Conservation (phyloP, 2,888 invertebrate genomes). For the Eugnorisma glareosa region DNA sequence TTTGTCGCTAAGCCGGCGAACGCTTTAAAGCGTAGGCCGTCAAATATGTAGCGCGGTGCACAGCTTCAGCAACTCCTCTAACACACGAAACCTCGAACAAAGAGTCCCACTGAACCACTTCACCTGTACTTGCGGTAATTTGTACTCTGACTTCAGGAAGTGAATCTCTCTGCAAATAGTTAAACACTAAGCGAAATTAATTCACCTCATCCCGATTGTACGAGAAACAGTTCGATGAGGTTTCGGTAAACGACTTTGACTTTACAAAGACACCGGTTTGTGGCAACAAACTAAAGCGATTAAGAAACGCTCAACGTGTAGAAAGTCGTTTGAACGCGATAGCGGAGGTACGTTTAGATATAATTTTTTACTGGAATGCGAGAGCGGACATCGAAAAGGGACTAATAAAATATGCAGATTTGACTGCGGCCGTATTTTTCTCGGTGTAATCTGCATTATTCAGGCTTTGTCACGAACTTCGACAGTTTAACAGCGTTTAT, state of each 20-base stretch:
- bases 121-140: conserved; percentile 75
- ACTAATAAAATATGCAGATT: conserved; percentile 91
- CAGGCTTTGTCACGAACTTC: conserved; percentile 91
- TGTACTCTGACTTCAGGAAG: conserved; percentile 77
- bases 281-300: conserved; percentile 64
- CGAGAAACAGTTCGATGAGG: conserved; percentile 64
- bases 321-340: conserved; percentile 62
- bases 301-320: conserved; percentile 60
- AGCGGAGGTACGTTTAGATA: conserved; percentile 68
- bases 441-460: conserved; percentile 91
- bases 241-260: conserved; percentile 59
- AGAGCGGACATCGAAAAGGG: conserved; percentile 84
- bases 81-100: conserved; percentile 73
- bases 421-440: conserved; percentile 90
- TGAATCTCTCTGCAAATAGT: conserved; percentile 73
- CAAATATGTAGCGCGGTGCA: conserved; percentile 75
- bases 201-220: conserved; percentile 70
- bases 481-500: conserved; percentile 91
- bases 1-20: conserved; percentile 77
- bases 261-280: conserved; percentile 57
- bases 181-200: conserved; percentile 74
- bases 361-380: conserved; percentile 78
- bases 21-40: conserved; percentile 75
- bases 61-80: conserved; percentile 71
- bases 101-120: conserved; percentile 65